Base-by-base conservation (phyloP, 2,888 invertebrate species). In the Vesta saturnalis region DNA sequence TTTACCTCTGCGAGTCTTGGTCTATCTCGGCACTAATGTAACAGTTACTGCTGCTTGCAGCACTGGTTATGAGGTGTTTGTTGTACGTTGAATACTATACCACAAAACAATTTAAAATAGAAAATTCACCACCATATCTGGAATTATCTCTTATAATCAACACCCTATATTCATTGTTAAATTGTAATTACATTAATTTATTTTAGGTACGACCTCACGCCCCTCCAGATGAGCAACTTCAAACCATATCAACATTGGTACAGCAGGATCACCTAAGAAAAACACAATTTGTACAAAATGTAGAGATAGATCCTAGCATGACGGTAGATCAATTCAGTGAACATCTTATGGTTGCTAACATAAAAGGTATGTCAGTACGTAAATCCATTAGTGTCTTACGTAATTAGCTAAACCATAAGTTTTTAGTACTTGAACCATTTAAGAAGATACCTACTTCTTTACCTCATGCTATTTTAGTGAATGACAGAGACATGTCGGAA, bases 391-490 rank as follows among this genome's bases (percentile, higher is more conserved):
- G n/a, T n/a, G n/a, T n/a, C n/a, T 30, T 21, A 21, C 15, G 15
- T 47, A 58, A 5, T 57, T 56, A 19, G 22, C 18, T 55, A 21
- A 47, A 15, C 30, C 23, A 14, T 30, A 15, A n/a, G n/a, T 55
- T 73, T 72, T 30, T 58, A 76, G 77, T 76, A 43, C 65, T 76
- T 46, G 76, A 76, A 68, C 72, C 74, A 19, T 77, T 68, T 69
- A 70, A 74, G 14, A 71, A 75, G 69, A 72, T 76, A 69, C 72
- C 75, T 46, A 61, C 73, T 0, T 85, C 86, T 2, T 79, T 87
- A 72, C 87, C 87, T 1, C 86, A 86, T n/a, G 79, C 86, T 5
- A 86, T 87, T 79, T 83, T 87, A 82, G 86, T 87, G 85, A 86
- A 86, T 60, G 86, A 86, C 64, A 85, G 60, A 8, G 69, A 69